Conservation (phyloP, 2,113 vertebrate species). For the Malurus cyaneus region DNA sequence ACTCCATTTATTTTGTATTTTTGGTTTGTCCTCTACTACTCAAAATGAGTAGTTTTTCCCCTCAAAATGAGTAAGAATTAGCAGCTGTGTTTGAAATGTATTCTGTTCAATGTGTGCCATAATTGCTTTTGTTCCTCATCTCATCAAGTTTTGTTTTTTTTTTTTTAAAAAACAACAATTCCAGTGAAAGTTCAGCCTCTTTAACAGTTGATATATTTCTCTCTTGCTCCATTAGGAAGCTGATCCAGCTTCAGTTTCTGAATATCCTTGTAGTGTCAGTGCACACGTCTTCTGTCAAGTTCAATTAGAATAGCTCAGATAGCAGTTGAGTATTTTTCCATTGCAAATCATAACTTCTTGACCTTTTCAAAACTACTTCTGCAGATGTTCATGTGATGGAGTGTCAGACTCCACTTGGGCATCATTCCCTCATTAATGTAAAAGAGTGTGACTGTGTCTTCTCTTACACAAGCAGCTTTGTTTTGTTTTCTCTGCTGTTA, state of each 20-base stretch:
- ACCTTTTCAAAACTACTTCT: conserved; percentile 19
- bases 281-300: conserved; percentile 48
- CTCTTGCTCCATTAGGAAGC: conserved; percentile 24
- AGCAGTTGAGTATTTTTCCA: conserved; percentile 42
- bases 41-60: neutral
- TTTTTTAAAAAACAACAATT: neutral
- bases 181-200: neutral
- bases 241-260: conserved; percentile 40
- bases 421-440: neutral
- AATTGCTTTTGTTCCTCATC: neutral
- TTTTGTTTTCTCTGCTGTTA: conserved; percentile 28
- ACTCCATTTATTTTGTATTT: neutral
- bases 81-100: neutral
- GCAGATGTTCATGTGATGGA: neutral
- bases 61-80: neutral
- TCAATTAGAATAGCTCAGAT: conserved; percentile 40
- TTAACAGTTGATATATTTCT: conserved; percentile 14
- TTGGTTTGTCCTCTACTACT: neutral
- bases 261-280: conserved; percentile 37
- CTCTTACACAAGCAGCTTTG: conserved; percentile 13
- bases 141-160: neutral
- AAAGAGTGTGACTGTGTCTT: neutral
- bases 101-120: neutral
- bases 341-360: conserved; percentile 18
- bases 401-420: neutral